Evolutionary conservation across 2,797 vertebrate species (phyloP), one percentile per base, ranked within the genome.

Genomic region (Florisuga fusca): DNA sequence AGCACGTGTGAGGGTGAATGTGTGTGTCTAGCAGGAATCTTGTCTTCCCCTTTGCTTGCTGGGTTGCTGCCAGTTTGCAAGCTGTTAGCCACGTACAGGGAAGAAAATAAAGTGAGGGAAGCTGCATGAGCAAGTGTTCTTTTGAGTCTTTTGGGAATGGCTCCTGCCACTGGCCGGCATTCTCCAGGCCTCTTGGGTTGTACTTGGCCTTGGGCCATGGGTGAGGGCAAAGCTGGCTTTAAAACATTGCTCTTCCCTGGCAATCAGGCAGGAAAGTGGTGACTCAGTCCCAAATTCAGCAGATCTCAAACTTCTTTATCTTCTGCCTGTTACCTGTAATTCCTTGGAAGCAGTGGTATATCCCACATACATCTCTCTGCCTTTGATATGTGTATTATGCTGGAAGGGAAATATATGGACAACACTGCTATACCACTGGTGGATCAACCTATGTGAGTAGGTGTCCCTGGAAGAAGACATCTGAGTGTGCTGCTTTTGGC

Each of bases 31-130:
- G 81, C 88, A 89, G 59, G 68, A 79, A 72, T 83, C 82, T 31
- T 67, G 31, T 63, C 46, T 84, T 90, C 62, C 66, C 62, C 89
- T 87, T 54, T 81, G 85, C 59, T 90, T 64, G 22, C 72, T 95
- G 93, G 89, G 62, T 5, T 87, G 46, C 38, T 93, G 89, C 92
- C 95, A 95, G 87, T 92, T 92, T 83, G 78, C 90, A 96, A 94
- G 87, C 95, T 96, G 92, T 81, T 91, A 89, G 50, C 81, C 51
- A 45, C 2, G 18, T 48, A 81, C 2, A 1, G 43, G 27, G 34
- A 79, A 80, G 68, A 46, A 83, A 89, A 86, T 59, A 51, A 62
- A 94, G 38, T 84, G 79, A 84, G 38, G 15, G n/a, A 90, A 82
- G n/a, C 64, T 94, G 72, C 51, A 69, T 18, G 58, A 72, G 22